Percentiles rank a stretch among this genome's conserved stretches.
Conservation (phyloP, 2,888 invertebrate genomes). For the Melanostoma mellinum region DNA sequence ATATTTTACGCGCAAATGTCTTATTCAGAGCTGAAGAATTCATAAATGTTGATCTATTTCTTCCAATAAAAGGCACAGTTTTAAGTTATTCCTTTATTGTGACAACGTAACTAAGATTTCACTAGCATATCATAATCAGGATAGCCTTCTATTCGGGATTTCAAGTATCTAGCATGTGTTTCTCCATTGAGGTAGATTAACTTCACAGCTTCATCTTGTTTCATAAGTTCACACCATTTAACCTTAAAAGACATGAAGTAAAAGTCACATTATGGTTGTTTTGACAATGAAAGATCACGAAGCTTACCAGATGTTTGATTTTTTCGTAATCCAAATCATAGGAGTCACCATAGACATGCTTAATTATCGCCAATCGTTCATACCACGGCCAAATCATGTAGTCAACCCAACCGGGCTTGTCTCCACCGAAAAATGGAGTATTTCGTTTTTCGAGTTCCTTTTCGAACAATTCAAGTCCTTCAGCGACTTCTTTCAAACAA, state of each 20-base stretch:
- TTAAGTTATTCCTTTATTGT: not conserved
- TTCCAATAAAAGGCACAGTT: not conserved
- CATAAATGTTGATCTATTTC: no score
- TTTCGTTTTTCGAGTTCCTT: constrained; percentile 85
- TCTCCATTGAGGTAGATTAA: constrained; percentile 86
- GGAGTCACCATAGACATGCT: constrained; percentile 84
- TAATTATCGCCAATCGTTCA: constrained; percentile 84
- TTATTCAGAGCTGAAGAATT: no score
- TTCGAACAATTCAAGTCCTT: constrained; percentile 86
- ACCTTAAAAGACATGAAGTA: constrained; percentile 81
- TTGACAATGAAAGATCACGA: no score
- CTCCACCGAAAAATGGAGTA: constrained; percentile 86
- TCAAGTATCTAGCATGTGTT: constrained; percentile 88
- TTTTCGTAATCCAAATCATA: constrained; percentile 86
- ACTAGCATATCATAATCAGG: constrained; percentile 87
- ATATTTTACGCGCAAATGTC: not conserved
- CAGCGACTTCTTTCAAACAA: constrained; percentile 83
- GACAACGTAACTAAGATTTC: constrained; percentile 71
- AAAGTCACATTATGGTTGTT: not conserved
- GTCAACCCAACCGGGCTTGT: constrained; percentile 89
- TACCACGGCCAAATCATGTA: constrained; percentile 94
- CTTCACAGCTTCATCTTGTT: constrained; percentile 87
- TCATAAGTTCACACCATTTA: constrained; percentile 88
- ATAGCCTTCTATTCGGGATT: constrained; percentile 85
- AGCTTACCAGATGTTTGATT: constrained; percentile 85